Percentiles rank a stretch among this genome's conserved stretches.
Evolutionary conservation across 2,113 vertebrate genomes (phyloP).

Genomic region (crab-eating macaque (Macaca fascicularis)): DNA sequence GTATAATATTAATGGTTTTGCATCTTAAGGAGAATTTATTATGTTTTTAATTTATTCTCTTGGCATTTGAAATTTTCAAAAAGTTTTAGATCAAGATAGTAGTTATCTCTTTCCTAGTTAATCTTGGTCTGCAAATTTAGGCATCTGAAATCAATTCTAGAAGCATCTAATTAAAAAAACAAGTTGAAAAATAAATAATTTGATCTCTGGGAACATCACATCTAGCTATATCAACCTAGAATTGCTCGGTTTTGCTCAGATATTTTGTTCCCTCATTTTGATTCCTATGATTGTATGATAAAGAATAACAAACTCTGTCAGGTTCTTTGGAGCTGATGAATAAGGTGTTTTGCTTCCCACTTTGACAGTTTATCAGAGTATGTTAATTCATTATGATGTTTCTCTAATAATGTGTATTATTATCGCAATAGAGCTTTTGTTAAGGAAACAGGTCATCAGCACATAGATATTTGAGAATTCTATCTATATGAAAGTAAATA

Average conservation of each 20-base stretch:
- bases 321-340: background rate
- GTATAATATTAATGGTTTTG: slow-evolving; percentile 54
- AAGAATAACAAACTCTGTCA: background rate
- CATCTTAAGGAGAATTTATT: slow-evolving; percentile 53
- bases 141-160: slow-evolving; percentile 53
- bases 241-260: background rate
- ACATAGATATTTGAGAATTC: background rate
- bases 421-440: background rate
- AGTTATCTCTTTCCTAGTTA: slow-evolving; percentile 60
- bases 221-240: background rate
- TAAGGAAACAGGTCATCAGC: background rate
- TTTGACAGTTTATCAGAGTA: background rate
- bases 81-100: slow-evolving; percentile 55
- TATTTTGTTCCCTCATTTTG: background rate
- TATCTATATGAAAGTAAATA: background rate
- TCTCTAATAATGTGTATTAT: background rate
- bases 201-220: background rate
- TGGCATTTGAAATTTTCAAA: slow-evolving; percentile 65
- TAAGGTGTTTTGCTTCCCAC: background rate
- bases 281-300: background rate
- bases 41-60: slow-evolving; percentile 66
- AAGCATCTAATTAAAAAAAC: slow-evolving; percentile 1
- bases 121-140: slow-evolving; percentile 23
- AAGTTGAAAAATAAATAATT: background rate
- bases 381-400: background rate